phyloP scores from a whole-genome alignment of 2,113 vertebrate genomes.

The Centrocercus urophasianus region DNA sequence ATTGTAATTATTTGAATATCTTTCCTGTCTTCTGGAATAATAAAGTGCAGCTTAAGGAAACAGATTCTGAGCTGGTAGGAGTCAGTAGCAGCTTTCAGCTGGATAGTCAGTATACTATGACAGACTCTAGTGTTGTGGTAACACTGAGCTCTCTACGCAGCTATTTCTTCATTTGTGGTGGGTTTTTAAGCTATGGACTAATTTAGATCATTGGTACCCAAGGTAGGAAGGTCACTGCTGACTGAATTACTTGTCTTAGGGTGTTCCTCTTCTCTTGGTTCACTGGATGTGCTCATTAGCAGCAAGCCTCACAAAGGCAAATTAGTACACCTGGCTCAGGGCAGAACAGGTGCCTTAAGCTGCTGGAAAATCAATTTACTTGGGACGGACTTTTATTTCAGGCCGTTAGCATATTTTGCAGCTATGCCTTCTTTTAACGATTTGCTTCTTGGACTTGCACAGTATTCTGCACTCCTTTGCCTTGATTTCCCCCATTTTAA shows the following conservation, averaged over 20 bases:
- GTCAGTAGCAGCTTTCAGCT: background rate
- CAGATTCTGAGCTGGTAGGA: background rate
- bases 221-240: background rate
- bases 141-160: background rate
- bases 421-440: background rate
- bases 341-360: background rate
- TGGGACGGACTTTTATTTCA: background rate
- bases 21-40: background rate
- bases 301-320: background rate
- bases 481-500: background rate
- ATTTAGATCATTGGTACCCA: background rate
- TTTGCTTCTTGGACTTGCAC: background rate
- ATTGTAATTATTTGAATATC: background rate
- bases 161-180: background rate
- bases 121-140: rapidly evolving
- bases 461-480: background rate
- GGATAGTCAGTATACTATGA: background rate
- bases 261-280: background rate
- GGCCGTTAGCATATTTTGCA: background rate
- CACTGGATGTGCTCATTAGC: background rate
- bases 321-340: background rate
- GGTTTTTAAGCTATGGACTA: background rate
- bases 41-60: background rate
- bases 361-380: background rate
- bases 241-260: background rate